Evolutionary conservation across 2,113 vertebrate species (phyloP).

Genomic region (Chauna torquata): DNA sequence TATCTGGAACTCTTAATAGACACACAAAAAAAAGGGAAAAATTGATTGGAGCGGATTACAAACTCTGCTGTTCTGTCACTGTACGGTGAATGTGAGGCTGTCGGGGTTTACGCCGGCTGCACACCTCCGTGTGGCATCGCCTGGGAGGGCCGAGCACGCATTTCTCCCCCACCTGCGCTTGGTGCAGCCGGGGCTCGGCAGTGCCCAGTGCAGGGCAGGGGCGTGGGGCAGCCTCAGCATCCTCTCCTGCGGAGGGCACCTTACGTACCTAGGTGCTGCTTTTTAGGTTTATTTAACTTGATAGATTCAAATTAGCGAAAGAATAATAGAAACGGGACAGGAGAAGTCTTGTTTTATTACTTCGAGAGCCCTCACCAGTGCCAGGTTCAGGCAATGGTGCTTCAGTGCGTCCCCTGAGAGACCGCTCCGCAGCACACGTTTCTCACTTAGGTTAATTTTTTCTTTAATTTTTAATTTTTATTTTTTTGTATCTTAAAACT

Average conservation of each 20-base stretch:
- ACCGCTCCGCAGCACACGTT: accelerated
- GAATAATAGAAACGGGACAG: accelerated
- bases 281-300: neutral
- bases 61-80: neutral
- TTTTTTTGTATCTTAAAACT: neutral
- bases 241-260: neutral
- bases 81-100: neutral
- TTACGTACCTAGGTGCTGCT: accelerated
- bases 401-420: neutral
- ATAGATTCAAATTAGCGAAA: neutral
- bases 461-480: no score
- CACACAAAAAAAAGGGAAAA: neutral
- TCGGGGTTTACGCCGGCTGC: neutral
- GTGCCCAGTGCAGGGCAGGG: no score
- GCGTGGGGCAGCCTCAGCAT: neutral
- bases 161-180: neutral
- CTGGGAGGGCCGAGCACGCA: no score
- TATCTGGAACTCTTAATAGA: neutral
- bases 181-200: neutral
- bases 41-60: neutral
- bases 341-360: accelerated
- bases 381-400: neutral
- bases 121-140: no score
- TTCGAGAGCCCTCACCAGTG: neutral
- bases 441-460: neutral